These are phyloP conservation scores for Pelodytes ibericus DNA, from an alignment of 2,797 vertebrate genomes.

Conservation along the genomic window DNA sequence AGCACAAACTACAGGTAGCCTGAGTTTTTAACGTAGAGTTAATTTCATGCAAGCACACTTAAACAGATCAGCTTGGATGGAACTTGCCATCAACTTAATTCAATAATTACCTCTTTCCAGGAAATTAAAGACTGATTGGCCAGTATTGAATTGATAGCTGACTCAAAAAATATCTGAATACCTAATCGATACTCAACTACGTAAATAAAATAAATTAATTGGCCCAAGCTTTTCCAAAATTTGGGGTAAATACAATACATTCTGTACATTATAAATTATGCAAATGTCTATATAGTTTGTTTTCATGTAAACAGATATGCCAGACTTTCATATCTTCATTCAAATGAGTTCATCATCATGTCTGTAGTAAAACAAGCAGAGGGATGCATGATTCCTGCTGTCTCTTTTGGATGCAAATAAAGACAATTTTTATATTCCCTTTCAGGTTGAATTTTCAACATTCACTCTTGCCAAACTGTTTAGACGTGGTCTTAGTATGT, in stretches of 20 bases:
- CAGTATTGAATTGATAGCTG: no score
- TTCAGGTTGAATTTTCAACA: background rate
- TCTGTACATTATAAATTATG: background rate
- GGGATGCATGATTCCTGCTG: slow-evolving; percentile 30
- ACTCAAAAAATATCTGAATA: no score
- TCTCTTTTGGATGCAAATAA: slow-evolving; percentile 2
- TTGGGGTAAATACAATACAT: background rate
- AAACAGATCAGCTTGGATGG: no score
- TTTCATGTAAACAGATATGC: slow-evolving; percentile 21
- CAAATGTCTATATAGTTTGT: slow-evolving; percentile 6
- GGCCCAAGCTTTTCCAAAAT: background rate
- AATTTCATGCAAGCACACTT: no score
- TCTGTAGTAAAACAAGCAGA: slow-evolving; percentile 47
- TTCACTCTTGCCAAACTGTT: no score
- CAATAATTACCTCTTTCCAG: no score
- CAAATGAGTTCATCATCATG: slow-evolving; percentile 22
- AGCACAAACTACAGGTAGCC: no score
- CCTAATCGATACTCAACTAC: no score
- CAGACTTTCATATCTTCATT: slow-evolving; percentile 11
- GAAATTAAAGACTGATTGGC: no score
- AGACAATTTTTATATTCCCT: background rate
- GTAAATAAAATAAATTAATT: background rate
- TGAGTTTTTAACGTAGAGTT: no score
- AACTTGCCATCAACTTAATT: no score
- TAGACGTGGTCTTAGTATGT: no score